A percentile compares a stretch with the other conserved stretches of the same genome.
Conservation (phyloP, 2,888 invertebrate genomes). For the Desoria tigrina region DNA sequence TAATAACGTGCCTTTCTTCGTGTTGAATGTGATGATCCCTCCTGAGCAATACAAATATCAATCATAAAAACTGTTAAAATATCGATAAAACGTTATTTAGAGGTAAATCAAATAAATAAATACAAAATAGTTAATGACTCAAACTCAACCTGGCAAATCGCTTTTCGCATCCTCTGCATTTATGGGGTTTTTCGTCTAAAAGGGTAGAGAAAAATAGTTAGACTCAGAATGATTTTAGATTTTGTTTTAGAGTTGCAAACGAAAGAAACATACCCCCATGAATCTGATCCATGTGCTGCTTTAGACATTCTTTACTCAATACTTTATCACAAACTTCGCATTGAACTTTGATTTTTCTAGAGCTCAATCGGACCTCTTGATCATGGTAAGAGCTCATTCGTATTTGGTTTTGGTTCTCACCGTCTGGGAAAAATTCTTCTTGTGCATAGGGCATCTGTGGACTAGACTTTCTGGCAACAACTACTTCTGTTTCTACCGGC, state of each 20-base stretch:
- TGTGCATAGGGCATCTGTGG: background rate
- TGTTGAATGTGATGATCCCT: slow-evolving; percentile 6
- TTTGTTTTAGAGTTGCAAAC: too few species aligned
- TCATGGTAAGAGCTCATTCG: background rate
- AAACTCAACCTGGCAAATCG: slow-evolving; percentile 11
- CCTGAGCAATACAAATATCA: slow-evolving; percentile 2
- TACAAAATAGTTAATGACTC: too few species aligned
- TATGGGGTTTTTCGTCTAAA: slow-evolving; percentile 11
- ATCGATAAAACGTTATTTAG: too few species aligned
- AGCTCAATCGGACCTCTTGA: background rate
- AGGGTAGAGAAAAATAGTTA: background rate
- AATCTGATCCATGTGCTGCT: slow-evolving; percentile 9
- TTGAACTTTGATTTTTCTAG: background rate
- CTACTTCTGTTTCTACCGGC: background rate
- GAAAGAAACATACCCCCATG: slow-evolving; percentile 5
- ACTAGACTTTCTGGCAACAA: background rate
- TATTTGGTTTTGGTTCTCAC: background rate
- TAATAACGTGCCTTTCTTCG: slow-evolving; percentile 10
- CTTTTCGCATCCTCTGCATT: slow-evolving; percentile 15
- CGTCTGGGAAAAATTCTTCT: too few species aligned
- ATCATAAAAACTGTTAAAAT: too few species aligned
- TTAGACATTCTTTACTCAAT: background rate
- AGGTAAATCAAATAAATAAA: background rate
- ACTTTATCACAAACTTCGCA: slow-evolving; percentile 1
- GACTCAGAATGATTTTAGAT: background rate